Conservation (phyloP, 2,888 invertebrate species). For the Megaustenia siamemsis region DNA sequence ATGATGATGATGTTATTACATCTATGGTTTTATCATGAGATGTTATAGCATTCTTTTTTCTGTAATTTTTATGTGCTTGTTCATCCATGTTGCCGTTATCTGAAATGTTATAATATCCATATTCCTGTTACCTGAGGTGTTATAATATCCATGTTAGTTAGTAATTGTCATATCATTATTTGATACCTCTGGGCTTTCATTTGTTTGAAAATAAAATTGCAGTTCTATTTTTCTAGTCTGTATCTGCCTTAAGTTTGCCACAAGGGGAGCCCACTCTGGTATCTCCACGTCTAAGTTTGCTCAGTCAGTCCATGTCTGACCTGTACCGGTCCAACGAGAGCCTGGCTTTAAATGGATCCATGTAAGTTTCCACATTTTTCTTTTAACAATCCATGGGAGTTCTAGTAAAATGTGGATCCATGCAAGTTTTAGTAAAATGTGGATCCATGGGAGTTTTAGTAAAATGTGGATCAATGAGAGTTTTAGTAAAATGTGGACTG, state of each 20-base stretch:
- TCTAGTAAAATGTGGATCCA: too few species aligned
- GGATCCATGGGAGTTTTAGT: too few species aligned
- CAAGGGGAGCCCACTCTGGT: slow-evolving; percentile 80
- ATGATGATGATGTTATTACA: too few species aligned
- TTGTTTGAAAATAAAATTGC: not conserved
- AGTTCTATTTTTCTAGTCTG: slow-evolving; percentile 45
- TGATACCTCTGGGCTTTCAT: too few species aligned
- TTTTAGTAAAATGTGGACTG: too few species aligned
- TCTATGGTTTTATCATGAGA: too few species aligned
- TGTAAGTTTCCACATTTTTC: slow-evolving; percentile 46
- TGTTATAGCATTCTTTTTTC: too few species aligned
- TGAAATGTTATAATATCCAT: not conserved
- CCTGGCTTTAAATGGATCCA: slow-evolving; percentile 57
- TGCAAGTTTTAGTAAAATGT: too few species aligned
- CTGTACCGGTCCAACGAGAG: slow-evolving; percentile 81
- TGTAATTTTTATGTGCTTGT: not conserved
- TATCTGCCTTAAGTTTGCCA: slow-evolving; percentile 55
- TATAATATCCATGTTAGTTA: not conserved
- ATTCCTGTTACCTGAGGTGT: not conserved
- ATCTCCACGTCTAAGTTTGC: slow-evolving; percentile 89
- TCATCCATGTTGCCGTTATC: not conserved
- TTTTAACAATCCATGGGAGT: too few species aligned
- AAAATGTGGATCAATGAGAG: too few species aligned
- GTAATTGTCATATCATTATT: too few species aligned
- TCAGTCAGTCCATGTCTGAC: slow-evolving; percentile 91